phyloP scores from a whole-genome alignment of 2,888 invertebrate species.

The Lepidochrysops patricia region DNA sequence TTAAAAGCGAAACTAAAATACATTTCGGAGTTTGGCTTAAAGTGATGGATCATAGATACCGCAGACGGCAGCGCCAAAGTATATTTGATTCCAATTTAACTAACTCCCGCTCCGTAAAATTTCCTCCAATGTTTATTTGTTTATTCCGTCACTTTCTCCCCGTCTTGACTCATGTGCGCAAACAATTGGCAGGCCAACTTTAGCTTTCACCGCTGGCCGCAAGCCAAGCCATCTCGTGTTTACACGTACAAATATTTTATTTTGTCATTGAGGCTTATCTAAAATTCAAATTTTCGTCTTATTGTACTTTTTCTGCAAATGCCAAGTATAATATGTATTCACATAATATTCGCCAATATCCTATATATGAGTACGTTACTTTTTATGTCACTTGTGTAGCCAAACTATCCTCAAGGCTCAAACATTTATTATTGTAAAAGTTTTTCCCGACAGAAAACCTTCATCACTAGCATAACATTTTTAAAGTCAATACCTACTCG shows the following conservation, averaged over 20 bases:
- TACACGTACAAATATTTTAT: slow-evolving; percentile 52
- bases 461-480: too few relatives aligned
- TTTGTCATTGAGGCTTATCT: slow-evolving; percentile 16
- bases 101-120: slow-evolving; percentile 37
- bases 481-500: too few relatives aligned
- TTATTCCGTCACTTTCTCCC: slow-evolving; percentile 54
- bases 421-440: neutral
- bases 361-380: neutral
- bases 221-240: slow-evolving; percentile 53
- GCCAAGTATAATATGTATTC: neutral
- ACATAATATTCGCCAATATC: neutral
- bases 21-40: neutral
- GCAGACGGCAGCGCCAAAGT: slow-evolving; percentile 17
- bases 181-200: slow-evolving; percentile 64
- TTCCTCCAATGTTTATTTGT: slow-evolving; percentile 48
- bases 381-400: neutral
- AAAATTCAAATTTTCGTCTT: slow-evolving; percentile 4
- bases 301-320: neutral
- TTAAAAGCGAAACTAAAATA: slow-evolving; percentile 2
- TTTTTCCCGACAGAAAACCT: too few relatives aligned
- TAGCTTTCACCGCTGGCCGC: slow-evolving; percentile 65
- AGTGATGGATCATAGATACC: slow-evolving; percentile 5
- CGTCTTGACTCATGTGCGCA: slow-evolving; percentile 51
- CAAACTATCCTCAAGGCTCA: neutral
- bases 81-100: slow-evolving; percentile 29